Percentiles rank a stretch among this genome's conserved stretches.
These are phyloP conservation scores for Hemiprocne comata DNA, from an alignment of 2,113 vertebrate species.

Conservation along the genomic window DNA sequence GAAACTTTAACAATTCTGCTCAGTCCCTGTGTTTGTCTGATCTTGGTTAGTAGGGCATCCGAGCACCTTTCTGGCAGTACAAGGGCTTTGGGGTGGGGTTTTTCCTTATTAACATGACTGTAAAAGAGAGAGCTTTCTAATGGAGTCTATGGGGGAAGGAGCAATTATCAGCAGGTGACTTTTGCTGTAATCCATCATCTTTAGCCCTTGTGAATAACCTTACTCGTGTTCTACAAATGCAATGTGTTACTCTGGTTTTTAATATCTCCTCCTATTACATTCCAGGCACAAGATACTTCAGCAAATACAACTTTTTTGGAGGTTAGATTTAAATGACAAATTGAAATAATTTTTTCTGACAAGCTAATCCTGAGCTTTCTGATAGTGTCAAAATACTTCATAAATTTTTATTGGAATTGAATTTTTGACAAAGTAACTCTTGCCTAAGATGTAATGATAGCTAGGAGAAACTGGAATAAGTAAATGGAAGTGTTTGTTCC, in stretches of 20 bases:
- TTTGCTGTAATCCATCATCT: background rate
- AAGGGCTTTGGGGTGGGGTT: background rate
- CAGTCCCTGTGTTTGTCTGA: background rate
- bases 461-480: background rate
- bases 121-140: background rate
- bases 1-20: background rate
- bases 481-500: background rate
- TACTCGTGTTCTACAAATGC: background rate
- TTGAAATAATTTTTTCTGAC: background rate
- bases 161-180: background rate
- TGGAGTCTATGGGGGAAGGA: background rate
- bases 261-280: fast-evolving
- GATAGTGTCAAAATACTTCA: background rate
- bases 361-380: background rate
- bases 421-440: background rate
- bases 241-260: background rate
- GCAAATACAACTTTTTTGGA: background rate
- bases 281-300: background rate
- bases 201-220: background rate
- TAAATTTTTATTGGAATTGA: background rate
- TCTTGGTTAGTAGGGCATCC: background rate
- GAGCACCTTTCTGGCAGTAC: background rate
- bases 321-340: background rate
- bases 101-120: background rate
- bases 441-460: background rate